Evolutionary conservation across 2,888 invertebrate genomes (phyloP), one percentile per base, ranked within the genome.

Genomic region (Caenorhabditis imperialis): DNA sequence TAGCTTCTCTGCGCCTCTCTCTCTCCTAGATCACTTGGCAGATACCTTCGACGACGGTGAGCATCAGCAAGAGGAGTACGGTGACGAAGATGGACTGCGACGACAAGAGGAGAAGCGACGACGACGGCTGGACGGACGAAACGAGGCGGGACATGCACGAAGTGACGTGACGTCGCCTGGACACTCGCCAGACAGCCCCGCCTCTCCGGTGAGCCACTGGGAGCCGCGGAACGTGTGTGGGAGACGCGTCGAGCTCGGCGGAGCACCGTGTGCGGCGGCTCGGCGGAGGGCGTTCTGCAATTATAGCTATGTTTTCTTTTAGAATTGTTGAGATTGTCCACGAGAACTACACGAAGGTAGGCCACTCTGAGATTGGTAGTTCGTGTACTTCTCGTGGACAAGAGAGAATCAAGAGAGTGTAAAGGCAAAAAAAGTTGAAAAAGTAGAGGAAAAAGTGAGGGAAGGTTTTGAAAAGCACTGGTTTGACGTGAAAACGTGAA

Each of bases 71-170:
- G 35, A 67, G 57, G 57, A 57, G 50, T 12, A 67, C 44, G 50
- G 60, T 47, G 45, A 48, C 44, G 50, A 51, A 60, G 60, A 69
- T 30, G 37, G 69, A 38, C 53, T 54, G 60, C 23, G 69, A 45
- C 53, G 60, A 60, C 58, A 60, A 69, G 58, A 60, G 60, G 69
- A 33, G 45, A 57, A 67, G 37, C 18, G 58, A 65, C 65, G 65
- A 53, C 62, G 62, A 67, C 67, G 67, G 67, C 57, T 67, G 57
- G 67, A 37, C 67, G 57, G 67, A 67, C 37, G 67, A 67, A 57
- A 44, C 57, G 57, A 57, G 67, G 67, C 67, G 67, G 67, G 67
- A 67, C 67, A 67, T 67, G 67, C 67, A 67, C 67, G 57, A 50
- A 55, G 48, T 55, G 65, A 55, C 44, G 55, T 57, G 57, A 54